A percentile compares a stretch with the other conserved stretches of the same genome.
These are phyloP conservation scores for Coccyzus lansbergi DNA, from an alignment of 2,797 vertebrate genomes.

Conservation along the genomic window DNA sequence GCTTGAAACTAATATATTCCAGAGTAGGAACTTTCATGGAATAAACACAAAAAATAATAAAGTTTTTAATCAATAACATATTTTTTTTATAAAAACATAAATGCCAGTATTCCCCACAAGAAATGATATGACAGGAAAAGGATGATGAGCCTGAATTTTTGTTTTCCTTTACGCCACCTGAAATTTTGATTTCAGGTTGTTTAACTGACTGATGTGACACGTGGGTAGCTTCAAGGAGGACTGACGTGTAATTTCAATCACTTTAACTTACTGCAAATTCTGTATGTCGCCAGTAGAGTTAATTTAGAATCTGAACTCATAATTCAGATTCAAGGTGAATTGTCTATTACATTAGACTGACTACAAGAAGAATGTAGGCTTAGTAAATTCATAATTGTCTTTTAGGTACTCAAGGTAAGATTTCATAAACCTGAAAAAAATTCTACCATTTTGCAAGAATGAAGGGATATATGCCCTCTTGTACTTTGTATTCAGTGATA, in stretches of 20 bases:
- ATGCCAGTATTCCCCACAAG: background rate
- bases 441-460: background rate
- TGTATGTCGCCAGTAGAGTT: background rate
- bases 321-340: background rate
- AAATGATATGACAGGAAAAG: background rate
- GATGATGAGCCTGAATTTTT: fast-evolving
- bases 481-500: background rate
- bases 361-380: background rate
- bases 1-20: background rate
- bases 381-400: background rate
- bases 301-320: background rate
- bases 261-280: background rate
- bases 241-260: background rate
- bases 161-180: background rate
- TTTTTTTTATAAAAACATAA: too few species aligned
- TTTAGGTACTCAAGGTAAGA: background rate
- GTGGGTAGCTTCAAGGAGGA: background rate
- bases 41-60: background rate
- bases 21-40: background rate
- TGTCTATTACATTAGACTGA: background rate
- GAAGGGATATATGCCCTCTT: background rate
- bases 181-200: background rate
- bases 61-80: background rate
- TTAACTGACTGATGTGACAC: background rate
- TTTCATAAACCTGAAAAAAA: background rate